Evolutionary conservation across 2,888 invertebrate genomes (phyloP), one percentile per base, ranked within the genome.

Genomic region (Nomada fabriciana): DNA sequence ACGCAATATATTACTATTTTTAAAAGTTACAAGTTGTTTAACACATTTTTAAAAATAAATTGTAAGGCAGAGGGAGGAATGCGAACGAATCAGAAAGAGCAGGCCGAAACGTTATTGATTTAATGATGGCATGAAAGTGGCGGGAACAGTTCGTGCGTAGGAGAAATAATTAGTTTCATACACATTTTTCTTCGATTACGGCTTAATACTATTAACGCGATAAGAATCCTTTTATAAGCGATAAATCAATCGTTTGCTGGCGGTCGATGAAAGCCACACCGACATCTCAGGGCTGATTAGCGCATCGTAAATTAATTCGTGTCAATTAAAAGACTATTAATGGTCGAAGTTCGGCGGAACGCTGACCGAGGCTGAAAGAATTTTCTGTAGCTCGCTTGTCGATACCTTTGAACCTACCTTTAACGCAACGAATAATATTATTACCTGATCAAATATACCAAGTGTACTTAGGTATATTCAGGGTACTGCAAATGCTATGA

Each of bases 281-380:
- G 60, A 65, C 86, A 57, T 63, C 63, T 78, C 72, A 55, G 64
- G 64, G 36, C 36, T 76, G 79, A 83, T 87, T 87, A 87, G 77
- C 70, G 76, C 73, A 64, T 83, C 82, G 81, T 84, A 86, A 88
- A 88, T 88, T 86, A 85, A 88, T 88, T 85, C 69, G 76, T 68
- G 73, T 79, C 88, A 82, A 88, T 88, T 80, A 87, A 83, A 82
- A 80, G 18, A 52, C 75, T 63, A 82, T 84, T 78, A 82, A 72
- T 72, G 67, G 52, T 52, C 59, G 43, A 88, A 89, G 88, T 89
- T 82, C 69, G 69, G 70, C 77, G 83, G 75, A 69, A 76, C 78
- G 73, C 42, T 78, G 78, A 81, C 78, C 78, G 75, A 59, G 59
- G 59, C 50, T 23, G 23, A 23, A 61, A 65, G 63, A 60, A 63